Conservation (phyloP, 2,797 vertebrate species). For the Danio kyathit region DNA sequence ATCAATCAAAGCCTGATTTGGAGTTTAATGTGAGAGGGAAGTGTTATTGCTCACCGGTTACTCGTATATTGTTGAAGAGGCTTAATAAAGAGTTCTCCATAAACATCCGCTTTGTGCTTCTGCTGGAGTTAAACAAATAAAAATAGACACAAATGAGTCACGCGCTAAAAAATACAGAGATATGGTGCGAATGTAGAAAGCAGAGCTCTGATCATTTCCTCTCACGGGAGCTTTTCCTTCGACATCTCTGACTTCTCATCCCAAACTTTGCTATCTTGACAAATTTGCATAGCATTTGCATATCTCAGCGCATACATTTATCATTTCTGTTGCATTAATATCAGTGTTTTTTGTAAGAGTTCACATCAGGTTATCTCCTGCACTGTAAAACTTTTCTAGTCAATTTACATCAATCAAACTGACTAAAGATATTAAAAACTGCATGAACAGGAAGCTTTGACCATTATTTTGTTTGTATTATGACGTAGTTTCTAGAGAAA, state of each 20-base stretch:
- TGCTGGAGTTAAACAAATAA: not conserved
- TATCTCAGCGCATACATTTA: too few relatives aligned
- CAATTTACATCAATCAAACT: too few relatives aligned
- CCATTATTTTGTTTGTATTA: too few relatives aligned
- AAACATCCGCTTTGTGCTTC: not conserved
- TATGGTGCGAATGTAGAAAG: not conserved
- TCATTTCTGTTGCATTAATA: not conserved
- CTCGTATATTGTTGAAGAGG: not conserved
- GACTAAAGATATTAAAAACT: too few relatives aligned
- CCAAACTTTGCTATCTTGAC: not conserved
- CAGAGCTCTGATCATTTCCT: not conserved
- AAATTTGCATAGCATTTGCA: not conserved
- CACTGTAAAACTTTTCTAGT: too few relatives aligned
- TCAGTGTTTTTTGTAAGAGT: too few relatives aligned
- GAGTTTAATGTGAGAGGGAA: constrained; percentile 5
- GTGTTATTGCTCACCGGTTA: not conserved
- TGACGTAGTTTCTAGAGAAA: too few relatives aligned
- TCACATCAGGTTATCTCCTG: too few relatives aligned
- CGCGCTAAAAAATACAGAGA: too few relatives aligned
- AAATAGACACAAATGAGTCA: not conserved
- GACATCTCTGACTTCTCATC: not conserved
- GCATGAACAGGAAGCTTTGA: too few relatives aligned
- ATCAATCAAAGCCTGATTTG: not conserved
- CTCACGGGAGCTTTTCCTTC: not conserved
- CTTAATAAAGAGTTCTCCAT: too few relatives aligned